These are phyloP conservation scores for Agrochola litura DNA, from an alignment of 2,888 invertebrate genomes.

Conservation along the genomic window DNA sequence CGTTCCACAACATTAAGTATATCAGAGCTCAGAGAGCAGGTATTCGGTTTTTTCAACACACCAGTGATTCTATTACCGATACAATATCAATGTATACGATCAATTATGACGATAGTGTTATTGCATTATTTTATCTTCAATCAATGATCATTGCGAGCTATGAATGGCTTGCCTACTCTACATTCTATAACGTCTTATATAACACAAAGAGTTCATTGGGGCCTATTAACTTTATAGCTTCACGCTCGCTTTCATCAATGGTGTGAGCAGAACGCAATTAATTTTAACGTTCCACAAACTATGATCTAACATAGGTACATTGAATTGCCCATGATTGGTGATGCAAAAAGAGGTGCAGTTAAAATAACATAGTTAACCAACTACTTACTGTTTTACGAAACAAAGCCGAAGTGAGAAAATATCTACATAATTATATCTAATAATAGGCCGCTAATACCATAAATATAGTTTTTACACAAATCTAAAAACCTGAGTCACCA, in stretches of 20 bases:
- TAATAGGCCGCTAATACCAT: slow-evolving; percentile 9
- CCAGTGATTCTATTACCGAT: slow-evolving; percentile 20
- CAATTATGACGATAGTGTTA: neutral
- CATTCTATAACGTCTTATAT: slow-evolving; percentile 40
- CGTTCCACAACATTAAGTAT: neutral
- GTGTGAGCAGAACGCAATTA: slow-evolving; percentile 34
- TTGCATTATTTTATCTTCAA: slow-evolving; percentile 45
- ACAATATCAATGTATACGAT: slow-evolving; percentile 14
- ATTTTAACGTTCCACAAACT: slow-evolving; percentile 14
- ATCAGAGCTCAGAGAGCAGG: neutral
- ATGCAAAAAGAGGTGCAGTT: slow-evolving; percentile 10
- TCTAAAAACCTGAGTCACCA: slow-evolving; percentile 27
- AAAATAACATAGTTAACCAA: neutral
- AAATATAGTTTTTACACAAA: slow-evolving; percentile 33
- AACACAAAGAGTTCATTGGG: slow-evolving; percentile 31
- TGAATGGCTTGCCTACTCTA: slow-evolving; percentile 33
- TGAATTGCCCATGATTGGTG: neutral
- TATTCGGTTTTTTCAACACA: slow-evolving; percentile 2
- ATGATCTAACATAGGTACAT: slow-evolving; percentile 19
- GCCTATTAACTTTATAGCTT: slow-evolving; percentile 34
- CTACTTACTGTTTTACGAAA: too few relatives aligned
- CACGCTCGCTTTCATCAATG: slow-evolving; percentile 33
- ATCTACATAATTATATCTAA: neutral
- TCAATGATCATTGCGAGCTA: slow-evolving; percentile 30
- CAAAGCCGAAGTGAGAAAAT: neutral